phyloP scores from a whole-genome alignment of 2,113 vertebrate species.

The Melanostigma gelatinosum region DNA sequence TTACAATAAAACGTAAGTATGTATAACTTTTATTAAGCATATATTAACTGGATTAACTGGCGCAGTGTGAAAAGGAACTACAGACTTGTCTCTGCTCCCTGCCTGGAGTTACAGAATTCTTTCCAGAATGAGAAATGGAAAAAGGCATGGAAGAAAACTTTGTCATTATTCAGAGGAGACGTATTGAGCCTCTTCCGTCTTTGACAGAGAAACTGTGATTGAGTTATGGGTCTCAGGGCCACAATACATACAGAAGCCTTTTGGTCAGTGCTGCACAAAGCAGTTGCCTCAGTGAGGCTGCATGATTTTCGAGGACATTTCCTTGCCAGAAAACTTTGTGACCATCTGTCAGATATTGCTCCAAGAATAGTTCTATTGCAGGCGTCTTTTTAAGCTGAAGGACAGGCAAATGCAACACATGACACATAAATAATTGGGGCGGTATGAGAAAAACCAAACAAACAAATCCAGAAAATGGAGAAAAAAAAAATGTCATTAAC shows the following conservation, averaged over 20 bases:
- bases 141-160: constrained; percentile 10
- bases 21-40: constrained; percentile 26
- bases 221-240: constrained; percentile 16
- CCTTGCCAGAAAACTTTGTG: constrained; percentile 7
- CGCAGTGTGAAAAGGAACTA: constrained; percentile 17
- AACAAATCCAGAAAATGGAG: neutral
- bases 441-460: constrained; percentile 9
- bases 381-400: neutral
- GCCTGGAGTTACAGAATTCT: constrained; percentile 36
- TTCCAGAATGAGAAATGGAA: constrained; percentile 23
- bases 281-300: constrained; percentile 10
- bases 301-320: neutral
- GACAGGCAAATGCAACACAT: neutral
- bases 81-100: constrained; percentile 5
- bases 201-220: constrained; percentile 20
- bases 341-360: constrained; percentile 22
- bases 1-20: neutral
- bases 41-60: constrained; percentile 48
- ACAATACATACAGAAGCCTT: neutral
- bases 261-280: constrained; percentile 9
- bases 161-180: constrained; percentile 15
- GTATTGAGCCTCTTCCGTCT: neutral
- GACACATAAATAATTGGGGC: neutral
- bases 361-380: neutral
- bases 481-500: constrained; percentile 13